Percentiles rank a stretch among this genome's conserved stretches.
These are phyloP conservation scores for Dyspetes luteomarginatus DNA, from an alignment of 2,888 invertebrate species.

Conservation along the genomic window DNA sequence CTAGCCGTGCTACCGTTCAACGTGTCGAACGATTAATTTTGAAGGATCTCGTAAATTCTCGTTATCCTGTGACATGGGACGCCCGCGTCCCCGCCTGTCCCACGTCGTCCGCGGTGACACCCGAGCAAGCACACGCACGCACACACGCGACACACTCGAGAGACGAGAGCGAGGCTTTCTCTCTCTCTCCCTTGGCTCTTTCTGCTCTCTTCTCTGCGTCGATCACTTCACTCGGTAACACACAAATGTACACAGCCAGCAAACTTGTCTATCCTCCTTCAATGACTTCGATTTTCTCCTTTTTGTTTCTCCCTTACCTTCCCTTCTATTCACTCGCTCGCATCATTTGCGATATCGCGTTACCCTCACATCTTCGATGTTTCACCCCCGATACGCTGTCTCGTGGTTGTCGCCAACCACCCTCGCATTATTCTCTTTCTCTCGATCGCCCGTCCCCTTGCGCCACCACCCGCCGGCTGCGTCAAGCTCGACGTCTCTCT, in stretches of 20 bases:
- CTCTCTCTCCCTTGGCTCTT: too few species aligned
- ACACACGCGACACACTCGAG: constrained; percentile 14
- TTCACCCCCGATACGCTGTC: constrained; percentile 58
- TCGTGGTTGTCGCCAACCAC: constrained; percentile 57
- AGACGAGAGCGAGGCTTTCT: constrained; percentile 9
- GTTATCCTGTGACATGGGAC: constrained; percentile 59
- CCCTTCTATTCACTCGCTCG: constrained; percentile 11
- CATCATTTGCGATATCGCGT: constrained; percentile 56
- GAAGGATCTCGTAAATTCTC: constrained; percentile 36
- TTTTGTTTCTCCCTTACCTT: constrained; percentile 8
- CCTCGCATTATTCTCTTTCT: constrained; percentile 36
- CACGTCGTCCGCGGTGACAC: constrained; percentile 60
- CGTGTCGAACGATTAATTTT: constrained; percentile 50
- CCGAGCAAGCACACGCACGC: constrained; percentile 17
- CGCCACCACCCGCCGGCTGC: constrained; percentile 47
- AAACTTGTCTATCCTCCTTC: constrained; percentile 38
- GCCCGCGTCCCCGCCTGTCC: constrained; percentile 50
- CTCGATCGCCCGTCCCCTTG: neutral
- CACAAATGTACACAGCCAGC: constrained; percentile 23
- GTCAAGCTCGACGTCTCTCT: constrained; percentile 22
- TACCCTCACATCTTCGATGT: constrained; percentile 67
- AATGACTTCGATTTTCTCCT: constrained; percentile 34
- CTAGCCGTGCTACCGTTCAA: constrained; percentile 50
- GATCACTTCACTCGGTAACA: constrained; percentile 53
- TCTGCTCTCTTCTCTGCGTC: constrained; percentile 38